Evolutionary conservation across 2,888 invertebrate species (phyloP), one percentile per base, ranked within the genome.

Genomic region (Gastrophysa polygoni): DNA sequence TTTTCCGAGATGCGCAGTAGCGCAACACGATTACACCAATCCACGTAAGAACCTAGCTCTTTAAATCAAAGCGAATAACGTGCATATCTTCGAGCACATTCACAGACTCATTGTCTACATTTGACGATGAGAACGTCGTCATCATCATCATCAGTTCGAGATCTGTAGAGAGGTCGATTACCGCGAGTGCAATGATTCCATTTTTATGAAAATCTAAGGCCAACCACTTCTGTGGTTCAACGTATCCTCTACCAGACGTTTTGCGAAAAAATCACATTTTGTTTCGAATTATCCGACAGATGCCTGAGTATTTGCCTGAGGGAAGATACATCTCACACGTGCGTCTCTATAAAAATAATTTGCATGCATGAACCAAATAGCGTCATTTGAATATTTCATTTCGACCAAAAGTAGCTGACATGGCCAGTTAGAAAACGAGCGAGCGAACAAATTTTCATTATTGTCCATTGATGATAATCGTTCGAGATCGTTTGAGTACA

Each of bases 141-240:
- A n/a, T n/a, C n/a, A n/a, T n/a, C n/a, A n/a, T n/a, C 54, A 50
- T 44, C 50, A 54, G 48, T 46, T 46, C 34, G 54, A 48, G 48
- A 3, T 10, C 38, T 52, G 49, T 57, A 20, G 56, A 38, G 56
- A 70, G 78, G 77, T 78, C 78, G 77, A 74, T 72, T 75, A 78
- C 79, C 78, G 76, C 73, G 75, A 75, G 80, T 76, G 82, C 82
- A 83, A 83, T 81, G 82, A 80, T 82, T 82, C 80, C 78, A 83
- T 83, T 83, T 84, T 83, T 83, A 82, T 82, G 79, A 80, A 80
- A 80, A 83, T 82, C 81, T 84, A 84, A 84, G 84, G 84, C 82
- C 84, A 81, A 84, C 84, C 82, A 81, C 83, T 84, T 74, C 69
- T 69, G 68, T 71, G 72, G 75, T 75, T 75, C 74, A 75, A 75